A percentile compares a stretch with the other conserved stretches of the same genome.
Conservation (phyloP, 2,797 vertebrate species). For the Propithecus deckenii region DNA sequence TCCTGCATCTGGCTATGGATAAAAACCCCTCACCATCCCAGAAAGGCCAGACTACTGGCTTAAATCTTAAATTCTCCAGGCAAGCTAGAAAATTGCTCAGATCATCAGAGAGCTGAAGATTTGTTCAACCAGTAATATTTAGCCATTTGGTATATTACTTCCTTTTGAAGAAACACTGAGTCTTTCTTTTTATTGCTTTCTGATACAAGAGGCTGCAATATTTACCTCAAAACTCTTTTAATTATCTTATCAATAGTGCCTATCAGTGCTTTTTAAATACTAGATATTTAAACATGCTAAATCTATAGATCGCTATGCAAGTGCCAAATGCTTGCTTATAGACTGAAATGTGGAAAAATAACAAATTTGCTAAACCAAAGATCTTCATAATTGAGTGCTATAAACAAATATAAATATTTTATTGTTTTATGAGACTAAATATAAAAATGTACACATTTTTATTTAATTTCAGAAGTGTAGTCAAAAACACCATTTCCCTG, state of each 20-base stretch:
- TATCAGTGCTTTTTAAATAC: neutral
- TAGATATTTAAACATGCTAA: slow-evolving; percentile 9
- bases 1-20: neutral
- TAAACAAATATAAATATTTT: neutral
- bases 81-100: neutral
- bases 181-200: neutral
- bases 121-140: neutral
- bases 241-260: neutral
- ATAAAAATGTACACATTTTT: neutral
- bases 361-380: neutral
- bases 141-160: neutral
- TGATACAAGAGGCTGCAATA: neutral
- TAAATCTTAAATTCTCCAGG: neutral
- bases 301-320: neutral
- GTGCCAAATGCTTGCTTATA: neutral
- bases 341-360: neutral
- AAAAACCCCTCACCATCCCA: neutral
- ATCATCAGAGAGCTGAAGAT: neutral
- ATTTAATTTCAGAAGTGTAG: neutral
- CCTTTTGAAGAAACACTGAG: neutral
- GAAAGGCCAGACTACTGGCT: neutral
- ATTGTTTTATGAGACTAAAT: neutral
- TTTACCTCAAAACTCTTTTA: neutral
- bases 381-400: neutral
- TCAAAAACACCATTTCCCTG: neutral